Evolutionary conservation across 1,140 invertebrate genomes (phyloP), one percentile per base, ranked within the genome.

Genomic region (Drosophila equinoxialis): DNA sequence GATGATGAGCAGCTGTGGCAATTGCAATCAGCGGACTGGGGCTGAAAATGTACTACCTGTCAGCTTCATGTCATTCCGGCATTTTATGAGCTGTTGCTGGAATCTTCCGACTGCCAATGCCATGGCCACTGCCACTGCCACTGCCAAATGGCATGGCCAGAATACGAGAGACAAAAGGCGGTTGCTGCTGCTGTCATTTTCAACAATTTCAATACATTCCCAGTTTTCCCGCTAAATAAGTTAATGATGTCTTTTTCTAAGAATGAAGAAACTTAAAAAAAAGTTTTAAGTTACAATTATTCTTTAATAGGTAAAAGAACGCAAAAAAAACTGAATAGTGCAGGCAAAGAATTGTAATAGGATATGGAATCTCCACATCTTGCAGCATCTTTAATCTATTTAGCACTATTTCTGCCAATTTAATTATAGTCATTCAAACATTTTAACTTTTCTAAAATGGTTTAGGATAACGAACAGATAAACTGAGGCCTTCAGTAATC

Each of bases 1-100:
- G 81, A 71, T 77, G 74, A 85, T 71, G 70, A 71, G 74, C 82
- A 79, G 83, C 69, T 76, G 79, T 63, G 70, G 77, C 78, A 75
- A 85, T 51, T 82, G 73, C 77, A 84, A 81, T 81, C 82, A 72
- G 65, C 72, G 68, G 51, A 67, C 80, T 70, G 74, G 66, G 66
- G 64, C 75, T 78, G 79, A 84, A 77, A 84, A 89, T 89, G 77
- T 89, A 80, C 74, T 89, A 73, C 59, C 84, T 89, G 84, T 89
- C 84, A 84, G 84, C 84, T 89, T 84, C 71, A 89, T 77, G 84
- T 89, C 84, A 89, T 73, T 78, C 64, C 66, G 67, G 74, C 84
- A 87, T 89, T 87, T 89, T 87, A 87, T 89, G 84, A 87, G 84
- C 80, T 82, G 83, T 73, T 79, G 70, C 70, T 37, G 48, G 37